These are phyloP conservation scores for Argyra leucocephala DNA, from an alignment of 2,888 invertebrate genomes.

Conservation along the genomic window DNA sequence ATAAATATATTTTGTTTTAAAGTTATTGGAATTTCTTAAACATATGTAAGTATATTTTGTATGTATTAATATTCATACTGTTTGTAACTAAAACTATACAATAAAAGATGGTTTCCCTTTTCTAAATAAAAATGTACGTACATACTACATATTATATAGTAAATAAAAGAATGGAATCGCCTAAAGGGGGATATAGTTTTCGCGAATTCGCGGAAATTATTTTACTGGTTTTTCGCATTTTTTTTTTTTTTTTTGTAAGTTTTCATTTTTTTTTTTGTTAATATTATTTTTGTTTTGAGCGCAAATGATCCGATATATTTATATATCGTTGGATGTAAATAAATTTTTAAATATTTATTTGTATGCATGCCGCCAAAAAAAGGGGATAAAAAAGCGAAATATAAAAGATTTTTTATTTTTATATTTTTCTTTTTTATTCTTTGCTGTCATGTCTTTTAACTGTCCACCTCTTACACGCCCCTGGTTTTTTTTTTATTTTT, in stretches of 20 bases:
- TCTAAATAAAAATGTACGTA: neutral
- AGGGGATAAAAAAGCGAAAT: neutral
- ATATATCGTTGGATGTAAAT: neutral
- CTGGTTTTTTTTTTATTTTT: neutral
- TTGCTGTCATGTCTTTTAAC: conserved; percentile 6
- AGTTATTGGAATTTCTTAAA: too few species aligned
- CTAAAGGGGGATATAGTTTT: neutral
- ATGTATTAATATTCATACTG: too few species aligned
- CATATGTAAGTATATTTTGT: too few species aligned
- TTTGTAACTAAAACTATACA: neutral
- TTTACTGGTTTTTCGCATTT: conserved; percentile 6
- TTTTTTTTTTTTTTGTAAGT: neutral
- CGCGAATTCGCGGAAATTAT: neutral
- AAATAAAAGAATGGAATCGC: neutral
- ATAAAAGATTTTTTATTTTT: neutral
- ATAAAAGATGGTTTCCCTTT: neutral
- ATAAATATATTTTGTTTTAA: too few species aligned
- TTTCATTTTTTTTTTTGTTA: neutral
- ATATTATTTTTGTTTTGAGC: neutral
- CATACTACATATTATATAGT: neutral
- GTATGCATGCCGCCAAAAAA: neutral
- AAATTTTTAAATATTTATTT: neutral
- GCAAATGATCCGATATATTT: neutral
- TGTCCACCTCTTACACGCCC: conserved; percentile 1
- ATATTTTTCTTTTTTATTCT: neutral